phyloP scores from a whole-genome alignment of 2,888 invertebrate genomes.

The Lochmaea crataegi region DNA sequence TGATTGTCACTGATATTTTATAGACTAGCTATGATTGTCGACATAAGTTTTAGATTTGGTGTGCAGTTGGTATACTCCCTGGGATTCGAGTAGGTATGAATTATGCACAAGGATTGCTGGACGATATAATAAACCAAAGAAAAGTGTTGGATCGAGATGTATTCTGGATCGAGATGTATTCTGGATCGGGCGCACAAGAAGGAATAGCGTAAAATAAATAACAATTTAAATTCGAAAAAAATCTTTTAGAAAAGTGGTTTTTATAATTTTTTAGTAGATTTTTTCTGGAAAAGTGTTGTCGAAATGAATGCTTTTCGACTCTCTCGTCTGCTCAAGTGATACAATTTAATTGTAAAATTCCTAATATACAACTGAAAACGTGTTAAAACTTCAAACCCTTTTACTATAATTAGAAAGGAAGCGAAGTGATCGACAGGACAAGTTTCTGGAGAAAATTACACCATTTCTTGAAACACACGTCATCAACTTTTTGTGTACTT shows the following conservation, averaged over 20 bases:
- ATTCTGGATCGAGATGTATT: conserved; percentile 9
- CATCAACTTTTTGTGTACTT: conserved; percentile 53
- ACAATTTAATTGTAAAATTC: neutral
- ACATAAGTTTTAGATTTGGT: neutral
- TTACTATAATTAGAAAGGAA: conserved; percentile 35
- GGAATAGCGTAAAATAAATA: conserved; percentile 5
- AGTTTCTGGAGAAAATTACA: conserved; percentile 40
- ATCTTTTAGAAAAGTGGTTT: neutral
- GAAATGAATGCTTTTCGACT: neutral
- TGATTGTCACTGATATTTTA: no score
- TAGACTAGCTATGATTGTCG: neutral
- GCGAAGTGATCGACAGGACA: conserved; percentile 29
- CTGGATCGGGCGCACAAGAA: conserved; percentile 10
- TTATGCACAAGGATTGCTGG: conserved; percentile 47
- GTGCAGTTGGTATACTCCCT: conserved; percentile 16
- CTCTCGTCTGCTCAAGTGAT: neutral
- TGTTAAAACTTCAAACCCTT: conserved; percentile 12
- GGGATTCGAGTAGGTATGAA: conserved; percentile 55
- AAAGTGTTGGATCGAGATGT: conserved; percentile 25
- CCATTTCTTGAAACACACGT: conserved; percentile 39
- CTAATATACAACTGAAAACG: neutral
- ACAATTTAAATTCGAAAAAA: neutral
- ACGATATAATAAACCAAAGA: conserved; percentile 34
- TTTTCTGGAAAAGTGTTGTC: no score
- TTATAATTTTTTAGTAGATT: no score